Conservation (phyloP, 1,140 invertebrate genomes). For the Caenorhabditis latens region DNA sequence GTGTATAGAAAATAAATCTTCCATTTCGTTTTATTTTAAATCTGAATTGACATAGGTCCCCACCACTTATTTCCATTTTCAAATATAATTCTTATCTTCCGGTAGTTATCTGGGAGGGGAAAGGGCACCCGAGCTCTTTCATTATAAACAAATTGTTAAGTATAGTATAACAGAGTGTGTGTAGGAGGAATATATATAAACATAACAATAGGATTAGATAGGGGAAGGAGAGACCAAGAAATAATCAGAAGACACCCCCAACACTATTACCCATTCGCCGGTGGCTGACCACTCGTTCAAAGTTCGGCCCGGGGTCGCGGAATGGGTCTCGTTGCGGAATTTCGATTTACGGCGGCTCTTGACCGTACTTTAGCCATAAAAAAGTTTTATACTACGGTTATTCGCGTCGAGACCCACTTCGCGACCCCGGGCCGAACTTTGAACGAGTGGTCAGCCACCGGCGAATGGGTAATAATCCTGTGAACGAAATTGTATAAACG, state of each 20-base stretch:
- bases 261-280: no score
- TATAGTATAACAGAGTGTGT: neutral
- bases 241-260: neutral
- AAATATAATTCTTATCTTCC: neutral
- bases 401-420: no score
- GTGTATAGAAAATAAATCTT: neutral
- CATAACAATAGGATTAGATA: slow-evolving; percentile 44
- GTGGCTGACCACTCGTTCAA: no score
- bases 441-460: no score
- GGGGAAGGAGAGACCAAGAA: neutral
- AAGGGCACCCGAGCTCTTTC: neutral
- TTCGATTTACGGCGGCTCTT: no score
- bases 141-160: slow-evolving; percentile 19
- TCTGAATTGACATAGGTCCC: neutral
- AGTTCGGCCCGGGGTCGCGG: no score
- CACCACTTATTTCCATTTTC: neutral
- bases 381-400: no score
- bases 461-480: no score
- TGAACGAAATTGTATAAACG: neutral
- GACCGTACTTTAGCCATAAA: no score
- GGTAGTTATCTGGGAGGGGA: neutral
- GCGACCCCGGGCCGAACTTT: no score
- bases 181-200: neutral
- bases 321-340: no score
- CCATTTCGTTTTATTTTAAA: neutral